These are phyloP conservation scores for Perithous albicinctus DNA, from an alignment of 2,888 invertebrate genomes.

Conservation along the genomic window DNA sequence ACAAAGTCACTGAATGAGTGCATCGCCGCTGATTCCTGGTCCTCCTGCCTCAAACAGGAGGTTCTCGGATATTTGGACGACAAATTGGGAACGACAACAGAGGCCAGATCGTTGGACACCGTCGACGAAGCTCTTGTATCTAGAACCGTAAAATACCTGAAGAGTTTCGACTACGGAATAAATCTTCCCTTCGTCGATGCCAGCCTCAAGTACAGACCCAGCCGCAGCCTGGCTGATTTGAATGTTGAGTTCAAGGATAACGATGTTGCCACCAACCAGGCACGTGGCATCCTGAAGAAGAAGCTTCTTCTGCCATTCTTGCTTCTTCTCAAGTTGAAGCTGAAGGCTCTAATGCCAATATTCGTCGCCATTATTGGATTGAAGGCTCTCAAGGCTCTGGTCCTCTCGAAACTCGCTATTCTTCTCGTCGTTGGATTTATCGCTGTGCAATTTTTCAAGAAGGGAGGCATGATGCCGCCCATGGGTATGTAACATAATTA, in stretches of 20 bases:
- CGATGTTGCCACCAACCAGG: conserved; percentile 83
- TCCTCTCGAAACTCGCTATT: conserved; percentile 94
- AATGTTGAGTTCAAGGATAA: conserved; percentile 83
- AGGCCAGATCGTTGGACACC: conserved; percentile 80
- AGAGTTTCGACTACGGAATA: conserved; percentile 91
- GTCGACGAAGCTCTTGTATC: conserved; percentile 91
- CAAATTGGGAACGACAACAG: conserved; percentile 86
- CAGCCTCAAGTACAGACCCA: conserved; percentile 80
- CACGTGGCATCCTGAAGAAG: conserved; percentile 92
- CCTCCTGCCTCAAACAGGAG: conserved; percentile 91
- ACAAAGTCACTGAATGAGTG: conserved; percentile 88
- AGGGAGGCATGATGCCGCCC: conserved; percentile 88
- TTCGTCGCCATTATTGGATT: conserved; percentile 91
- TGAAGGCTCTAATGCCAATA: conserved; percentile 94
- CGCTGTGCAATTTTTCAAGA: conserved; percentile 91
- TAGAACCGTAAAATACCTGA: conserved; percentile 89
- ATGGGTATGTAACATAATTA: conserved; percentile 81
- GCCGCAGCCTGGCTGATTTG: conserved; percentile 83
- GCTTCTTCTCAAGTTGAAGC: conserved; percentile 92
- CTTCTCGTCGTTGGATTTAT: conserved; percentile 93
- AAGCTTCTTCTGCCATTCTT: conserved; percentile 92
- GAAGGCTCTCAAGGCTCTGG: conserved; percentile 93
- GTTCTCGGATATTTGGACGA: conserved; percentile 92
- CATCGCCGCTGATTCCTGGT: conserved; percentile 88
- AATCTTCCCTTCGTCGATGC: conserved; percentile 87